These are phyloP conservation scores for Oncopeltus fasciatus DNA, from an alignment of 1,140 invertebrate species.

Conservation along the genomic window DNA sequence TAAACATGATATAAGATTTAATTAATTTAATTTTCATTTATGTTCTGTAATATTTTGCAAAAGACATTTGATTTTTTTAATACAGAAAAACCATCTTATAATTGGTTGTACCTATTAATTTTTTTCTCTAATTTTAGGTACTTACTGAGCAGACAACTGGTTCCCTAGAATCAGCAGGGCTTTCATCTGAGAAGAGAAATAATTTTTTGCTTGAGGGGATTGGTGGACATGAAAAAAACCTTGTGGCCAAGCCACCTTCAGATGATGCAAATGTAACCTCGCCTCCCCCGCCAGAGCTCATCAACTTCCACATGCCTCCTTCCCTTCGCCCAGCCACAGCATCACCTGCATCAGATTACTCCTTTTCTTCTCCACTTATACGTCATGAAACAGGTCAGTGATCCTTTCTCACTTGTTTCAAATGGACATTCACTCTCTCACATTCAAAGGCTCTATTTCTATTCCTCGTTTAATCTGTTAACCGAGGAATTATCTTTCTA, in stretches of 20 bases:
- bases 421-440: no score
- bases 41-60: no score
- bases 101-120: no score
- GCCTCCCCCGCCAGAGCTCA: neutral
- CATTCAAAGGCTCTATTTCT: no score
- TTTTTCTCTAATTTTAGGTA: slow-evolving; percentile 3
- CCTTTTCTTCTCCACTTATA: slow-evolving; percentile 9
- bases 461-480: no score
- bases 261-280: neutral
- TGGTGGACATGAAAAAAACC: neutral
- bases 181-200: slow-evolving; percentile 3
- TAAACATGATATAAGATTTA: no score
- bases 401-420: no score
- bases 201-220: slow-evolving; percentile 6
- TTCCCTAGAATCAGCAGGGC: slow-evolving; percentile 9
- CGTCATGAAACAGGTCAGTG: slow-evolving; percentile 15
- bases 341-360: slow-evolving; percentile 3
- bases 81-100: no score
- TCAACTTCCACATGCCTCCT: neutral
- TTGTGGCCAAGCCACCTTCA: neutral
- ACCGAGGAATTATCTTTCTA: no score
- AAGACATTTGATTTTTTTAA: no score
- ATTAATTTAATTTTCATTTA: no score
- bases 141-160: slow-evolving; percentile 8
- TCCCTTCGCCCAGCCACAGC: neutral